Evolutionary conservation across 1,140 invertebrate species (phyloP), one percentile per base, ranked within the genome.

Genomic region (Drosophila ambigua): DNA sequence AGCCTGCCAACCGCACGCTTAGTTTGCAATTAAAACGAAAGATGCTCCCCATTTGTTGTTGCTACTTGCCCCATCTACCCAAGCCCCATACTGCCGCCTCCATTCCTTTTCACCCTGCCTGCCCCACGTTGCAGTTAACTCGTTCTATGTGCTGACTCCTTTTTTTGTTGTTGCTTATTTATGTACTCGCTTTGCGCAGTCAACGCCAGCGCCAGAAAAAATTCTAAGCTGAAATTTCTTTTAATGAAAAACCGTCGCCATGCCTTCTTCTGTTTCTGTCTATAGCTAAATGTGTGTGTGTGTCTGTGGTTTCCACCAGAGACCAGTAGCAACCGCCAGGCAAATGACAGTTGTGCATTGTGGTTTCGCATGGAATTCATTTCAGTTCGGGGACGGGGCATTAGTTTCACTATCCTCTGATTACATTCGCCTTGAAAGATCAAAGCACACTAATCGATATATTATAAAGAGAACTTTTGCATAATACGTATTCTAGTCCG

Each of bases 21-120:
- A 87, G 82, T 87, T 87, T 88, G 82, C 82, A 87, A 87, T 87
- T 87, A 87, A 87, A 87, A 79, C 72, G 79, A 87, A 87, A 87
- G 83, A 87, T 88, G 83, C 75, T 88, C 75, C 45, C 74, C 77
- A 83, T 83, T 83, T 83, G 78, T 77, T 77, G 53, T 53, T 63
- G 11, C 13, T 54, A 39, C 41, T 20, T 49, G 11, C 23, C 7
- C 16, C 46, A 11, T 16, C 7, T 49, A 8, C 9, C 31, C 52
- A 41, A 45, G n/a, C 44, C 54, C 51, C 53, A 26, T 26, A 11
- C 44, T 43, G 28, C 43, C 50, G 28, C 50, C 24, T 39, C 54
- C 76, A 31, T 66, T 46, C 62, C 52, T 49, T 51, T 61, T 43
- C 28, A 15, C 44, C 23, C 61, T 39, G 24, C 44, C 13, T 28